Base-by-base conservation (phyloP, 2,797 vertebrate genomes). In the Microctenopoma stevenorrisi region DNA sequence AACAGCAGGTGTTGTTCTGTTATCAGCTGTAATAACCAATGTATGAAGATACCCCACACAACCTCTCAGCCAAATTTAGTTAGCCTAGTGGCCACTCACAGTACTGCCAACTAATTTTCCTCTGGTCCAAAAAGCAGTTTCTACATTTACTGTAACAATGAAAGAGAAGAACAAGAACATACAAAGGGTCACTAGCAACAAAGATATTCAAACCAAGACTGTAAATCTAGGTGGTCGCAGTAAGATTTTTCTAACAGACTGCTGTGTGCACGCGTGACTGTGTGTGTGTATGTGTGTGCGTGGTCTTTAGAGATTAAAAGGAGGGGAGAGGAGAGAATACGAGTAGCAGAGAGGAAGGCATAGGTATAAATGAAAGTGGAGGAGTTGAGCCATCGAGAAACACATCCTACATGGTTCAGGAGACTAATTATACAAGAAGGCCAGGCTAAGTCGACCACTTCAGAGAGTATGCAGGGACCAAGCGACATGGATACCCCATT, bases 341-440 rank as follows among this genome's bases (percentile, higher is more conserved):
- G 30, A 73, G 53, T 50, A 14, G 35, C 55, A 14, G 25, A 44
- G 59, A 53, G 56, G 43, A 48, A 61, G 56, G 56, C 64, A 74
- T 70, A 76, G 73, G 65, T 85, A 80, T 68, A 79, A 76, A 71
- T 76, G 73, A 72, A 82, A 72, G 64, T 49, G 68, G 78, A 76
- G 62, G 69, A 83, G 81, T 83, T 76, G 75, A 85, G 69, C 82
- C 73, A 83, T 76, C 53, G 30, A 82, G 83, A 78, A 90, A 88
- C 87, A 88, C 85, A 83, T 84, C 71, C 79, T 84, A 90, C 90
- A 90, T 87, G 88, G 88, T 91, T 88, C 88, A 90, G 88, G 90
- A 90, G 91, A 92, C 93, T 94, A 93, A 94, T 94, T 94, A 94
- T 94, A 91, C 90, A 92, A 90, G 86, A 86, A 88, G 90, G 92